phyloP scores from a whole-genome alignment of 2,888 invertebrate genomes.

The Cataglyphis livida region DNA sequence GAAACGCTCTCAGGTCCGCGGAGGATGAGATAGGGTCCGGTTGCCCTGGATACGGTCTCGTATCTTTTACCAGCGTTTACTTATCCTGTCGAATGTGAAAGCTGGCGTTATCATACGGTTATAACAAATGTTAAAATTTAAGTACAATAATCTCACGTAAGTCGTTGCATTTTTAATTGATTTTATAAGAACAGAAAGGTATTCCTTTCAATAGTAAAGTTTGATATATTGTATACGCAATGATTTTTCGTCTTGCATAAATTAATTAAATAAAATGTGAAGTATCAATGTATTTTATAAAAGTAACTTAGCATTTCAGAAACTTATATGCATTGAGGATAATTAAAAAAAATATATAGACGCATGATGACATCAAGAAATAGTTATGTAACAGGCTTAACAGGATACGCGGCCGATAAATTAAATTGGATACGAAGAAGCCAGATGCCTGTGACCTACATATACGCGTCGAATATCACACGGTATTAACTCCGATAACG shows the following conservation, averaged over 20 bases:
- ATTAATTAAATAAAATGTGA: not conserved
- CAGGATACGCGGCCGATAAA: constrained; percentile 9
- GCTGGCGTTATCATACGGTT: constrained; percentile 62
- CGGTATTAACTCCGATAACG: constrained; percentile 68
- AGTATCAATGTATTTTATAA: not conserved
- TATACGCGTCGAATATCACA: constrained; percentile 69
- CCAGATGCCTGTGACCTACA: constrained; percentile 77
- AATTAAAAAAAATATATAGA: not conserved
- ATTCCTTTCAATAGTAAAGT: not conserved
- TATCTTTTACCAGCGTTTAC: constrained; percentile 72
- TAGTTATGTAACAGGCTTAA: constrained; percentile 15
- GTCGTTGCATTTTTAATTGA: not conserved
- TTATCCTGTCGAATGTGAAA: constrained; percentile 73
- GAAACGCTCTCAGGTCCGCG: constrained; percentile 75
- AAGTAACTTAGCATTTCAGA: not conserved
- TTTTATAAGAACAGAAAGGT: not conserved
- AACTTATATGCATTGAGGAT: not conserved
- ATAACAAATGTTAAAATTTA: constrained; percentile 31
- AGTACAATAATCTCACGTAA: not conserved
- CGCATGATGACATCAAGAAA: not conserved
- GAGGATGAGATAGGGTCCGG: constrained; percentile 77
- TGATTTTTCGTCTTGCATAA: not conserved
- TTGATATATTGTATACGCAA: not conserved
- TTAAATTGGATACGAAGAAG: constrained; percentile 45
- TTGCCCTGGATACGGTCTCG: constrained; percentile 81